Percentiles rank a stretch among this genome's conserved stretches.
phyloP scores from a whole-genome alignment of 2,797 vertebrate species.

The Sebastes aleutianus region DNA sequence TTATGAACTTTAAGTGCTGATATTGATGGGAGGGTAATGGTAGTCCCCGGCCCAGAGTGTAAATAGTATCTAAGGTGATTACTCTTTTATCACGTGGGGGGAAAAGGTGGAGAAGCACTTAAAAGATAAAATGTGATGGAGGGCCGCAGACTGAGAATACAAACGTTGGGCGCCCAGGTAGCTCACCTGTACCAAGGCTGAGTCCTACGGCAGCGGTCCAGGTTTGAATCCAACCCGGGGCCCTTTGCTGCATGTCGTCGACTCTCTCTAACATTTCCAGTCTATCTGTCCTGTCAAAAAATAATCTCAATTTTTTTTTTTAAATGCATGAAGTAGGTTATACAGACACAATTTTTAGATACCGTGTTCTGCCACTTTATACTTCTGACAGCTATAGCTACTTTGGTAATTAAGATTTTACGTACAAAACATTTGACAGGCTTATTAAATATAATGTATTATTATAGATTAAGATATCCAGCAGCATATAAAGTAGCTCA shows the following conservation, averaged over 20 bases:
- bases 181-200: no score
- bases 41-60: slow-evolving; percentile 77
- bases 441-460: not conserved
- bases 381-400: not conserved
- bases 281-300: no score
- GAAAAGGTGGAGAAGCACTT: slow-evolving; percentile 40
- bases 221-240: no score
- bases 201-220: no score
- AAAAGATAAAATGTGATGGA: slow-evolving; percentile 26
- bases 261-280: fast-evolving
- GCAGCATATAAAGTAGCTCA: not conserved
- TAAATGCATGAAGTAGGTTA: not conserved
- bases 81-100: slow-evolving; percentile 65
- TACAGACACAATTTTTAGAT: not conserved
- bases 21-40: slow-evolving; percentile 83
- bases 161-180: not conserved
- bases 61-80: slow-evolving; percentile 82
- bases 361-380: not conserved
- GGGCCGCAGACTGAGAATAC: slow-evolving; percentile 24
- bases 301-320: no score
- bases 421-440: not conserved
- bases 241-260: no score
- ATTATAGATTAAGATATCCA: not conserved
- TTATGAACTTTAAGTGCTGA: slow-evolving; percentile 81
- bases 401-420: not conserved